Percentiles rank a stretch among this genome's conserved stretches.
phyloP scores from a whole-genome alignment of 2,797 vertebrate species.

The Pagetopsis macropterus region DNA sequence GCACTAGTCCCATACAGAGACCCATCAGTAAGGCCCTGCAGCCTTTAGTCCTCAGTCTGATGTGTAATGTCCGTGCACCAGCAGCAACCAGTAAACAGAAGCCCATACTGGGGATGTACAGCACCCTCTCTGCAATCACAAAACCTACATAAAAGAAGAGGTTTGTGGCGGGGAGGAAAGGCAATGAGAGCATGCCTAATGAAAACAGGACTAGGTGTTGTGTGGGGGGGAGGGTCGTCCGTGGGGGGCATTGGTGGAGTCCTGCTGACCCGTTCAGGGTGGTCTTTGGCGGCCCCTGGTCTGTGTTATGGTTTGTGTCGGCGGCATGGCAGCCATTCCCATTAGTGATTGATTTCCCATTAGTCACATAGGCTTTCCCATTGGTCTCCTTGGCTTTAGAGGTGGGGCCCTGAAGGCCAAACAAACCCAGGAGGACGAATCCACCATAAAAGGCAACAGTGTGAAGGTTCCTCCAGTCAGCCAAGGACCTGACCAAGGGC shows the following conservation, averaged over 20 bases:
- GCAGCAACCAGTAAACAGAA: conserved; percentile 95
- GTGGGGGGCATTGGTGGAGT: conserved; percentile 40
- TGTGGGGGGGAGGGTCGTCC: conserved; percentile 87
- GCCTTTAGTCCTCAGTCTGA: conserved; percentile 89
- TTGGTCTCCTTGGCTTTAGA: conserved; percentile 83
- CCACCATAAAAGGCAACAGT: conserved; percentile 91
- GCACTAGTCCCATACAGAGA: conserved; percentile 87
- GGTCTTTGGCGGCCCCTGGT: conserved; percentile 68
- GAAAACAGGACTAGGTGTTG: conserved; percentile 93
- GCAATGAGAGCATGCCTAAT: conserved; percentile 90
- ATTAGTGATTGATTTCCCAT: conserved; percentile 84
- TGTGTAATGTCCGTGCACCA: conserved; percentile 89
- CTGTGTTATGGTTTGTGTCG: conserved; percentile 78
- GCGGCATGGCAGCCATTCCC: conserved; percentile 75
- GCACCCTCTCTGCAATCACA: conserved; percentile 97
- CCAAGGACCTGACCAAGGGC: conserved; percentile 90
- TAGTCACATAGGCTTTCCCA: conserved; percentile 80
- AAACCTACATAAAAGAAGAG: conserved; percentile 99
- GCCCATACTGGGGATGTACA: conserved; percentile 99
- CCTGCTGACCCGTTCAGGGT: conserved; percentile 70
- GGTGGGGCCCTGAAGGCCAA: conserved; percentile 81
- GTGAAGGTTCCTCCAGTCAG: conserved; percentile 95
- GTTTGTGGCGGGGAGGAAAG: conserved; percentile 97
- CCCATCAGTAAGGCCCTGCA: conserved; percentile 88
- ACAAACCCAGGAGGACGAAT: conserved; percentile 87